Evolutionary conservation across 37 sponge, comb jelly and placozoan genomes (phyloP).

Genomic region (Bolinopsis microptera): DNA sequence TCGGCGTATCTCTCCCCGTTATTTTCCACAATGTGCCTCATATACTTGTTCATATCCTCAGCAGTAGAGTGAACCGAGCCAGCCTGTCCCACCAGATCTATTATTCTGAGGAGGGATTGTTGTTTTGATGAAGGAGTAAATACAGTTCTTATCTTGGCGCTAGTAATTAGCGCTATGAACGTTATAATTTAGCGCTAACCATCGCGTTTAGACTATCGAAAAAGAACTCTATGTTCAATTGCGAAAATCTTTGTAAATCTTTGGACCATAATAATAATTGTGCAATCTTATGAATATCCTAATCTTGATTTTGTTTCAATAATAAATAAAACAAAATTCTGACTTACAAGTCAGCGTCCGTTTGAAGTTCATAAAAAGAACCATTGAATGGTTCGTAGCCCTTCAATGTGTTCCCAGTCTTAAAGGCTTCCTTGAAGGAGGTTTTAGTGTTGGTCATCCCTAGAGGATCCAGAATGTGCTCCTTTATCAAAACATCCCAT

Average conservation of each 20-base stretch:
- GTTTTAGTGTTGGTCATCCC: background rate
- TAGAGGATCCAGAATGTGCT: background rate
- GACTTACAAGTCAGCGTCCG: background rate
- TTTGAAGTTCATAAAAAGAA: background rate
- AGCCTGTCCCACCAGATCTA: conserved; percentile 46
- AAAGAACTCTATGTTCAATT: too few relatives aligned
- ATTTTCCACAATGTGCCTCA: background rate
- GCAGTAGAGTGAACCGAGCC: conserved; percentile 42
- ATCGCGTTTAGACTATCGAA: too few relatives aligned
- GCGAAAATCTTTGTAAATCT: too few relatives aligned
- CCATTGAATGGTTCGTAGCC: background rate
- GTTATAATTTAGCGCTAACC: too few relatives aligned
- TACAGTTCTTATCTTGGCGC: too few relatives aligned
- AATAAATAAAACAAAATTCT: too few relatives aligned
- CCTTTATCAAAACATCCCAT: background rate
- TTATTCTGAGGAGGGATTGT: background rate
- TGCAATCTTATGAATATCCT: too few relatives aligned
- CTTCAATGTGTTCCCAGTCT: background rate
- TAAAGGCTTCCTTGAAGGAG: background rate
- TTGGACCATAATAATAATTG: too few relatives aligned
- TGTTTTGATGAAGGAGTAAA: too few relatives aligned
- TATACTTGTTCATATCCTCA: conserved; percentile 41
- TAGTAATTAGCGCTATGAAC: too few relatives aligned
- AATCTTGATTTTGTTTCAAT: too few relatives aligned
- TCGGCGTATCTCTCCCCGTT: background rate